Conservation (phyloP, 2,888 invertebrate species). For the Dicyrtoma fusca region DNA sequence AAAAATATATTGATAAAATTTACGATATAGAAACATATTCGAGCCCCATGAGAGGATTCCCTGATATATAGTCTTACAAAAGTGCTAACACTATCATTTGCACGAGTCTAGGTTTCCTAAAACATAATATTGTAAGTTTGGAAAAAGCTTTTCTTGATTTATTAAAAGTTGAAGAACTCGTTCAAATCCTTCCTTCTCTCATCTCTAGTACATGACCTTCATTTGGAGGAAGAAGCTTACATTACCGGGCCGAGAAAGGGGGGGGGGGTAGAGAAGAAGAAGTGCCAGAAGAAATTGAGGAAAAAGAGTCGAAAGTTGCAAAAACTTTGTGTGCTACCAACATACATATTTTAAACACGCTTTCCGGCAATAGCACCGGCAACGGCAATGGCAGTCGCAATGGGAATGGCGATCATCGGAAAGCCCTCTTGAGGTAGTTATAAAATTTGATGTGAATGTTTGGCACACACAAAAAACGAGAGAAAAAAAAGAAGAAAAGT, state of each 20-base stretch:
- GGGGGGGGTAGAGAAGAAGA: no score
- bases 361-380: neutral
- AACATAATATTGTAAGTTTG: conserved; percentile 12
- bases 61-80: neutral
- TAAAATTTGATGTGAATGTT: conserved; percentile 21
- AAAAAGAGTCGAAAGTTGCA: neutral
- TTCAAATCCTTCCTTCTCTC: no score
- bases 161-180: conserved; percentile 14
- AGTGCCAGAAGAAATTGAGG: no score
- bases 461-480: neutral
- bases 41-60: neutral
- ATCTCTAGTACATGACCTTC: no score
- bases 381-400: no score
- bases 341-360: conserved; percentile 9
- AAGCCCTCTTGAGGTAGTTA: conserved; percentile 11
- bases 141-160: conserved; percentile 14
- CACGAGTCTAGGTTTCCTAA: neutral
- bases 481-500: neutral
- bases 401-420: conserved; percentile 7
- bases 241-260: no score
- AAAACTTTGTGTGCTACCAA: conserved; percentile 1
- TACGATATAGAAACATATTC: neutral
- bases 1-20: neutral
- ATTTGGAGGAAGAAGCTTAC: no score
- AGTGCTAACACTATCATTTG: conserved; percentile 24